phyloP scores from a whole-genome alignment of 92 coral and sea anemone genomes.

The Bergia puertoricense region DNA sequence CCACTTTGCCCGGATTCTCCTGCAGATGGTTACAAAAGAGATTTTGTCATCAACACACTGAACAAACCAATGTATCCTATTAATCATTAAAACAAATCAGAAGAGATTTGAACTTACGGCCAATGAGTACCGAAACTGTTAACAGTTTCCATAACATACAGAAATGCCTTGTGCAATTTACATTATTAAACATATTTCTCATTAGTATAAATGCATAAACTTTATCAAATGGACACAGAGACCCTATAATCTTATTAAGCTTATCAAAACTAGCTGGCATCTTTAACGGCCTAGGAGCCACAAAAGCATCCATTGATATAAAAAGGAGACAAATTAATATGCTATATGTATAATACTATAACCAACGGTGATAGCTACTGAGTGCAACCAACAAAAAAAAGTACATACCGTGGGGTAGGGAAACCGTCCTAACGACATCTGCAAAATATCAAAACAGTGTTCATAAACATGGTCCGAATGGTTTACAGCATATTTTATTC shows the following conservation, averaged over 20 bases:
- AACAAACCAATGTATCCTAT: not conserved
- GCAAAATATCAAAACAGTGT: not conserved
- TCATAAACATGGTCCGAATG: not conserved
- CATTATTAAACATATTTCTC: too few relatives aligned
- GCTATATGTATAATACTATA: not conserved
- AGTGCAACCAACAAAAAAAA: not conserved
- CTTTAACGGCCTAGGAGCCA: too few relatives aligned
- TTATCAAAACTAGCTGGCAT: too few relatives aligned
- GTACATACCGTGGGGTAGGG: constrained; percentile 85
- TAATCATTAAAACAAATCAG: not conserved
- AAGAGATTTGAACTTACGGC: too few relatives aligned
- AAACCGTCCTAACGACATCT: constrained; percentile 75
- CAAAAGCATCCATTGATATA: too few relatives aligned
- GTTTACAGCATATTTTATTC: not conserved
- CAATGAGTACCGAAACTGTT: too few relatives aligned
- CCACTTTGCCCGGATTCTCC: constrained; percentile 43
- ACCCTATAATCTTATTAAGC: too few relatives aligned
- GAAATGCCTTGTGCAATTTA: not conserved
- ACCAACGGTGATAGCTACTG: not conserved
- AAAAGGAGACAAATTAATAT: too few relatives aligned
- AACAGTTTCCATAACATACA: too few relatives aligned
- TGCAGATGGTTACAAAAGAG: not conserved
- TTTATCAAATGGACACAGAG: too few relatives aligned
- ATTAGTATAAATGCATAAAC: too few relatives aligned
- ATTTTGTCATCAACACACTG: not conserved